Conservation (phyloP, 2,113 vertebrate species). For the Dromas ardeola region DNA sequence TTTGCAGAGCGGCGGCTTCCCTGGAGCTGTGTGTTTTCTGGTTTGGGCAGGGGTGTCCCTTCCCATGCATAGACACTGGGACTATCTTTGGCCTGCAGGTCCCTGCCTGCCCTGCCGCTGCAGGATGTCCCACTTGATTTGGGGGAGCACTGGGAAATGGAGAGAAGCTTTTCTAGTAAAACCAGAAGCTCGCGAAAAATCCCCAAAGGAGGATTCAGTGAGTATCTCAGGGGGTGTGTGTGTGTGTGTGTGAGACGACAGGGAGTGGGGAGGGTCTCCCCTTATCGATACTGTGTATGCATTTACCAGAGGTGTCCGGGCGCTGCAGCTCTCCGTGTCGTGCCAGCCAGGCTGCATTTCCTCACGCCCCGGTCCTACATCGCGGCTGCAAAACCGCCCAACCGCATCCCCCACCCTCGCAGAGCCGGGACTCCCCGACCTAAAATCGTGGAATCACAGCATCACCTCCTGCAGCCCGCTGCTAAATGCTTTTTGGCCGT, state of each 20-base stretch:
- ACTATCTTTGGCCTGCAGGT: background rate
- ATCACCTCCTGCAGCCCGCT: background rate
- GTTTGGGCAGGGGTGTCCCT: background rate
- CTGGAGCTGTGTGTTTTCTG: background rate
- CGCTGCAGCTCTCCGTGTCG: background rate
- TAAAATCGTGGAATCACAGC: background rate
- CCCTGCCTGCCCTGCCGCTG: background rate
- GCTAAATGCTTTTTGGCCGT: too few relatives aligned
- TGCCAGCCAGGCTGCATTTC: background rate
- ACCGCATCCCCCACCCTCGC: background rate
- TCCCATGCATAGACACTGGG: background rate
- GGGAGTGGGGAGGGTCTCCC: rapidly evolving
- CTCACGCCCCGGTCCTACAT: background rate
- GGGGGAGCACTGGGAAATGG: background rate
- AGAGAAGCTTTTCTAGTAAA: background rate
- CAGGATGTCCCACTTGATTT: rapidly evolving
- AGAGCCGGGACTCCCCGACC: background rate
- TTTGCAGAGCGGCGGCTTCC: background rate
- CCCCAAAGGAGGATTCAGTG: background rate
- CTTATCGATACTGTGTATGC: rapidly evolving
- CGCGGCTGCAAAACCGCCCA: background rate
- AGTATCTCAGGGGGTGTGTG: background rate
- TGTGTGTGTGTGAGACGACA: background rate
- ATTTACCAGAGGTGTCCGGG: background rate
- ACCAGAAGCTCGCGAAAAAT: background rate